Conservation (phyloP, 2,888 invertebrate species). For the Spodoptera littoralis region DNA sequence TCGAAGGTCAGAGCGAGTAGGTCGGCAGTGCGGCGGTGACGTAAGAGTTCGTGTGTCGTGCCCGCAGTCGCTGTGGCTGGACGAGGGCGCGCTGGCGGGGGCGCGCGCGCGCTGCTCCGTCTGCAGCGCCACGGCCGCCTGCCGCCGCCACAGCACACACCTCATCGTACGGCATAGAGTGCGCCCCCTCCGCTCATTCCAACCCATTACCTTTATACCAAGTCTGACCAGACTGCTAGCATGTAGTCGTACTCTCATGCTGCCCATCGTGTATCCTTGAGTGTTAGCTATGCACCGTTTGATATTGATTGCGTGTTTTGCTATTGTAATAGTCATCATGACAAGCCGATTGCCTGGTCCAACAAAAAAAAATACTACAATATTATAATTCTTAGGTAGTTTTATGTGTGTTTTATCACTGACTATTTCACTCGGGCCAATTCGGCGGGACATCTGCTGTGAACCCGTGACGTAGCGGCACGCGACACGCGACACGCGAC, state of each 20-base stretch:
- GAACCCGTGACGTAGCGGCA: too few relatives aligned
- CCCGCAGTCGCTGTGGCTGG: constrained; percentile 90
- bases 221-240: too few relatives aligned
- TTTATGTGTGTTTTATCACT: too few relatives aligned
- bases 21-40: not conserved
- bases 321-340: not conserved
- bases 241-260: constrained; percentile 10
- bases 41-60: constrained; percentile 7
- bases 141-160: constrained; percentile 82
- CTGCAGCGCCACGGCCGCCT: constrained; percentile 74
- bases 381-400: too few relatives aligned
- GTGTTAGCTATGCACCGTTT: constrained; percentile 30
- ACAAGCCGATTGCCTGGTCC: too few relatives aligned
- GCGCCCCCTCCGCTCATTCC: constrained; percentile 46
- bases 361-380: too few relatives aligned
- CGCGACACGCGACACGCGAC: too few relatives aligned
- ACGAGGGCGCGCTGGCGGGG: constrained; percentile 76
- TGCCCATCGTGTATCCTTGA: constrained; percentile 21
- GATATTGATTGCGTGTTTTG: constrained; percentile 9
- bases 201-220: constrained; percentile 1
- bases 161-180: constrained; percentile 72
- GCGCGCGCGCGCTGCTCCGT: constrained; percentile 73
- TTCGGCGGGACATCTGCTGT: too few relatives aligned
- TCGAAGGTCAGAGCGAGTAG: constrained; percentile 25
- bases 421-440: too few relatives aligned